Evolutionary conservation across 1,140 invertebrate species (phyloP).

Genomic region (Microplitis demolitor): DNA sequence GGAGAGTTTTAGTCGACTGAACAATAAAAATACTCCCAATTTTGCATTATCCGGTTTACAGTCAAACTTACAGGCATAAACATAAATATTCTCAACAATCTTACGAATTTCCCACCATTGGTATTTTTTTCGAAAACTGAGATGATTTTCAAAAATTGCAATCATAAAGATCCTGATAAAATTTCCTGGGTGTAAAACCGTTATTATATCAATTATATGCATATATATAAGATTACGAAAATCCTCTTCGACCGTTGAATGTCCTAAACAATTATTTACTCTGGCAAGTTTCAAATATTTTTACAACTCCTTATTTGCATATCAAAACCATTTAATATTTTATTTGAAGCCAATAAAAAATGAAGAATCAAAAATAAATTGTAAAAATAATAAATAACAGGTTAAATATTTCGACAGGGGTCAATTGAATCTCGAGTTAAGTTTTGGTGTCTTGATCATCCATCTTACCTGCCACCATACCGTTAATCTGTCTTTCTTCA

Average conservation of each 20-base stretch:
- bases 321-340: not conserved
- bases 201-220: not conserved
- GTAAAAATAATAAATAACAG: not conserved
- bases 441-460: not conserved
- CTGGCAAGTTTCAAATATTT: too few species aligned
- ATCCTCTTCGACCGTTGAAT: not conserved
- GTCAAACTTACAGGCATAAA: too few species aligned
- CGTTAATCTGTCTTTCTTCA: not conserved
- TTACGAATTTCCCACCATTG: too few species aligned
- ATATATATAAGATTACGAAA: not conserved
- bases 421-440: conserved; percentile 4
- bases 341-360: not conserved
- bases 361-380: not conserved
- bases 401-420: conserved; percentile 2
- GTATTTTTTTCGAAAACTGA: too few species aligned
- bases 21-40: too few species aligned
- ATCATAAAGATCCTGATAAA: too few species aligned
- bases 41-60: too few species aligned
- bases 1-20: too few species aligned
- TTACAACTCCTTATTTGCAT: too few species aligned
- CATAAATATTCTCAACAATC: too few species aligned
- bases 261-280: too few species aligned
- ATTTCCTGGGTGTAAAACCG: not conserved
- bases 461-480: conserved; percentile 9
- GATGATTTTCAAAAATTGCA: not conserved